Percentiles rank a stretch among this genome's conserved stretches.
These are phyloP conservation scores for Thunnus maccoyii DNA, from an alignment of 2,113 vertebrate species.

Conservation along the genomic window DNA sequence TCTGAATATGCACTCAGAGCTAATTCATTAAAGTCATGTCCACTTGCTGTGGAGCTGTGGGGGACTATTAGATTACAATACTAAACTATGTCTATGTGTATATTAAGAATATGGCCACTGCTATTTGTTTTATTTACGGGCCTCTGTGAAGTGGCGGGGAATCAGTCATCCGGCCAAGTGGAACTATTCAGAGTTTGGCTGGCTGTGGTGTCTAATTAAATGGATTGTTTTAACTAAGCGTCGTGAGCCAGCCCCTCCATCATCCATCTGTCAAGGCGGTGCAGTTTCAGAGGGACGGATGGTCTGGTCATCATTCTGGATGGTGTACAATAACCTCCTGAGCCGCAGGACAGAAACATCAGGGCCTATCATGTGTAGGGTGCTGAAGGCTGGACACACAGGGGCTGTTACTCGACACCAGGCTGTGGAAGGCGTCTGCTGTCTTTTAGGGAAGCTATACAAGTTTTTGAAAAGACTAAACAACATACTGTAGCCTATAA, in stretches of 20 bases:
- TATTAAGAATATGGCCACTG: conserved; percentile 37
- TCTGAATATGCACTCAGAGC: conserved; percentile 52
- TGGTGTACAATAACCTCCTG: conserved; percentile 65
- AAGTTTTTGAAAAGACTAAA: conserved; percentile 11
- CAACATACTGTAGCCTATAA: not conserved
- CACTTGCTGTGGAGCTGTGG: conserved; percentile 27
- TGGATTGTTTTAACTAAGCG: conserved; percentile 60
- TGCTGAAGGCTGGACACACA: conserved; percentile 30
- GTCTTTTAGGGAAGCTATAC: conserved; percentile 29
- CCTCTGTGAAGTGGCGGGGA: conserved; percentile 10
- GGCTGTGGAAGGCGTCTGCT: conserved; percentile 26
- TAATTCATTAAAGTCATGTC: conserved; percentile 64
- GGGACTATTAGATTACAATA: conserved; percentile 59
- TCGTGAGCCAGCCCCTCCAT: conserved; percentile 36
- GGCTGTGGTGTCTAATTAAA: conserved; percentile 69
- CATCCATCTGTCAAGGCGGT: conserved; percentile 67
- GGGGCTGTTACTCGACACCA: conserved; percentile 61
- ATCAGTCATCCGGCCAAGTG: conserved; percentile 49
- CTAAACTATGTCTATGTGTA: conserved; percentile 7
- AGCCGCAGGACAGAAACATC: conserved; percentile 45
- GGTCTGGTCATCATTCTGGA: conserved; percentile 43
- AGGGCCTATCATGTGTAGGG: conserved; percentile 52
- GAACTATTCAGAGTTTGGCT: conserved; percentile 39
- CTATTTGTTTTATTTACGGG: conserved; percentile 42
- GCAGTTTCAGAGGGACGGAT: conserved; percentile 44